Evolutionary conservation across 2,888 invertebrate genomes (phyloP), one percentile per base, ranked within the genome.

Genomic region (Cataglyphis albicans): DNA sequence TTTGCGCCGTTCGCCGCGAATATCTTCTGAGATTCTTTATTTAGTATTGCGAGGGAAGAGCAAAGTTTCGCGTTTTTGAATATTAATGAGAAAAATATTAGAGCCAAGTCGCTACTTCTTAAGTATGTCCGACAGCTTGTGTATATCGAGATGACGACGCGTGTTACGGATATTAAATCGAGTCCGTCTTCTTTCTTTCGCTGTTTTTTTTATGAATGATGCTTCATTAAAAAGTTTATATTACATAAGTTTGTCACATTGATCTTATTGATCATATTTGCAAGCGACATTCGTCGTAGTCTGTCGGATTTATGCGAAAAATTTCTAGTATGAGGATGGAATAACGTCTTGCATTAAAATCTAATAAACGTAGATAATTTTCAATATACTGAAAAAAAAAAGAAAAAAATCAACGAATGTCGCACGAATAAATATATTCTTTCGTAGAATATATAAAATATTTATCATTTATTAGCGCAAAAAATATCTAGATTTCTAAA

Each of bases 71-170:
- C 44, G 44, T 75, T 52, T 72, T 44, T 61, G 52, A 75, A 75
- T 81, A 83, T 83, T 80, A 65, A 80, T 21, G 52, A 67, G 29
- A 32, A 59, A 65, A 59, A 57, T 35, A 18, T 59, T 9, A 38
- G 3, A 48, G 3, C 12, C 52, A 18, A 55, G 29, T 21, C 15
- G n/a, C 4, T 75, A 10, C 21, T 35, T 12, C 32, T 29, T 12
- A 65, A 4, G 9, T 48, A 32, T n/a, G 55, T 25, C 21, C 2
- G 32, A 74, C 10, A 32, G 12, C 15, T 59, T 74, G 21, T 48
- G 9, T 15, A 32, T 9, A 74, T 52, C 10, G 44, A 59, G 29
- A 41, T 12, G 1, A 29, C 29, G 29, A 29, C 29, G 9, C 67
- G 29, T 5, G 44, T 59, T 9, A 18, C 10, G 41, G 25, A 75